Evolutionary conservation across 2,888 invertebrate genomes (phyloP).

Genomic region (Conomelus anceps): DNA sequence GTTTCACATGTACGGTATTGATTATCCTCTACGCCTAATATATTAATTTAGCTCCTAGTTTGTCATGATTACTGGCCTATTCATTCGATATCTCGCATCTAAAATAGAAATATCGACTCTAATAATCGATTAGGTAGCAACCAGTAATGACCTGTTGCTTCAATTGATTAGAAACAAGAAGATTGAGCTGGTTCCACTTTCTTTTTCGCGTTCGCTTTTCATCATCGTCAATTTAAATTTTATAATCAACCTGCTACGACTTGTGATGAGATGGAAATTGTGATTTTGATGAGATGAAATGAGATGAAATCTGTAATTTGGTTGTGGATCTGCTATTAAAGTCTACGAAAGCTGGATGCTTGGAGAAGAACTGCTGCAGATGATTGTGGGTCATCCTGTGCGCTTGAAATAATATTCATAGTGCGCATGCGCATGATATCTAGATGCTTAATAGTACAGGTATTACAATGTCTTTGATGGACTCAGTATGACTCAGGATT

Average conservation of each 20-base stretch:
- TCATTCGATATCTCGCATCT: not conserved
- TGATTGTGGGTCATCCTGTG: no score
- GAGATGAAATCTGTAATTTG: not conserved
- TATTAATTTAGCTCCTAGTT: no score
- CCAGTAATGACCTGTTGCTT: not conserved
- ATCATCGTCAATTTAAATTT: not conserved
- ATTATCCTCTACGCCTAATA: no score
- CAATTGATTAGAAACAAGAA: not conserved
- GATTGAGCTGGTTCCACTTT: not conserved
- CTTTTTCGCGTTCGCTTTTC: not conserved
- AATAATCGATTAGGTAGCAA: not conserved
- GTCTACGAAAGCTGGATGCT: no score
- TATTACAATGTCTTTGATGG: no score
- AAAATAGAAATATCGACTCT: not conserved
- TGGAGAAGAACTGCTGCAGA: no score
- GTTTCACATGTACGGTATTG: no score
- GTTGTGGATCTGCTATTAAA: no score
- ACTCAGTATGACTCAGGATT: no score
- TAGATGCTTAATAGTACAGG: no score
- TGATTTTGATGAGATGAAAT: not conserved
- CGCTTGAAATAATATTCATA: no score
- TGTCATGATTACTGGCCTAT: not conserved
- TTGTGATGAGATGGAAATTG: not conserved
- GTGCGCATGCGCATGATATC: no score
- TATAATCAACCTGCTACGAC: not conserved